These are phyloP conservation scores for Listrodromus nycthemerus DNA, from an alignment of 2,888 invertebrate species.

Conservation along the genomic window DNA sequence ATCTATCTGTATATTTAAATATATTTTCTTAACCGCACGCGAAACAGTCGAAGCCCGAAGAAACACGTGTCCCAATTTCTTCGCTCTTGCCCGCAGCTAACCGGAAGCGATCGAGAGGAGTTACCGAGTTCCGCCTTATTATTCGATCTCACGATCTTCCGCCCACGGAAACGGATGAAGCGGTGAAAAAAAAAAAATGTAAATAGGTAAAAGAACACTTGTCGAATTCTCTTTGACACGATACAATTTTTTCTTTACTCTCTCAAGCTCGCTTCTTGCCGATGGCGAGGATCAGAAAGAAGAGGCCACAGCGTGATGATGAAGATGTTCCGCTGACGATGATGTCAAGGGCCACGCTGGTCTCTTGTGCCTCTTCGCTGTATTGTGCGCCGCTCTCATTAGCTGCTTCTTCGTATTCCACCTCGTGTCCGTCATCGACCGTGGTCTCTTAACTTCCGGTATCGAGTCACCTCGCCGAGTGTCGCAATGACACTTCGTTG, in stretches of 20 bases:
- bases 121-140: conserved; percentile 3
- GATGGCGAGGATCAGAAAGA: conserved; percentile 69
- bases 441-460: conserved; percentile 48
- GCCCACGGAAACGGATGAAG: conserved; percentile 5
- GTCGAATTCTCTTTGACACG: not conserved
- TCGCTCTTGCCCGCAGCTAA: not conserved
- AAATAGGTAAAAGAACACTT: not conserved
- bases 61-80: conserved; percentile 33
- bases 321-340: conserved; percentile 59
- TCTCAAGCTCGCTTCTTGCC: not conserved
- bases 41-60: conserved; percentile 2
- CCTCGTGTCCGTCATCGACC: conserved; percentile 74
- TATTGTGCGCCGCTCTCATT: conserved; percentile 69
- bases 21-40: conserved; percentile 24
- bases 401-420: conserved; percentile 65
- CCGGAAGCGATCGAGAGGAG: conserved; percentile 35
- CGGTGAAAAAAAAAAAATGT: not conserved
- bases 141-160: not conserved
- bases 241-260: not conserved
- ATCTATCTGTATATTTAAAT: not conserved
- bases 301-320: conserved; percentile 55
- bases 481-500: not conserved
- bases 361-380: conserved; percentile 71
- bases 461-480: conserved; percentile 7
- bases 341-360: conserved; percentile 72